Percentiles rank a stretch among this genome's conserved stretches.
These are phyloP conservation scores for Oncopodura yosiiana DNA, from an alignment of 1,140 invertebrate species.

Conservation along the genomic window DNA sequence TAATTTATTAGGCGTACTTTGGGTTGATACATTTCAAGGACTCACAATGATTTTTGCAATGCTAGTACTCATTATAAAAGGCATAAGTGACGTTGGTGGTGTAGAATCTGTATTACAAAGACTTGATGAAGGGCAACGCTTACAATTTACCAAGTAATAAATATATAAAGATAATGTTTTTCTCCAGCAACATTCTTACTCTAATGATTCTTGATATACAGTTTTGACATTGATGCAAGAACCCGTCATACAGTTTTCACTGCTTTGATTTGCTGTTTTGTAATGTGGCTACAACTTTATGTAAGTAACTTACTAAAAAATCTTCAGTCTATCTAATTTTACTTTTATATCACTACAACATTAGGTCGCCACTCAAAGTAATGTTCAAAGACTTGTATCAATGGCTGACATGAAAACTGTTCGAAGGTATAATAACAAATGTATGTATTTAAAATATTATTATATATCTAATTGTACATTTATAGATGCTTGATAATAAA, in stretches of 20 bases:
- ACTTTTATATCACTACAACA: not conserved
- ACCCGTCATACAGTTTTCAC: not conserved
- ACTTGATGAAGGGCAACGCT: constrained; percentile 38
- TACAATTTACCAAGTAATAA: constrained; percentile 43
- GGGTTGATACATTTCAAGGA: constrained; percentile 74
- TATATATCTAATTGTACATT: constrained; percentile 3
- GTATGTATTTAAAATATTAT: not conserved
- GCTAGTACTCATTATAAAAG: constrained; percentile 43
- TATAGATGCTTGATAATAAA: constrained; percentile 43
- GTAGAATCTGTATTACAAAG: constrained; percentile 40
- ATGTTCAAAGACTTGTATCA: no score
- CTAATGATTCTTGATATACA: not conserved
- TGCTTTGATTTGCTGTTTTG: not conserved
- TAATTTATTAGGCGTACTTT: constrained; percentile 51
- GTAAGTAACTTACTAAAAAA: not conserved
- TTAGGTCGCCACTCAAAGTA: not conserved
- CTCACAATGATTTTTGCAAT: constrained; percentile 54
- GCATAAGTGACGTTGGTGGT: constrained; percentile 43
- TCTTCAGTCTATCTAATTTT: no score
- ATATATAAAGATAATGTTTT: not conserved
- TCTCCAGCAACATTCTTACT: not conserved
- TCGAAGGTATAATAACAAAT: not conserved
- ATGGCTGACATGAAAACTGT: no score
- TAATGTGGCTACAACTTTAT: not conserved
- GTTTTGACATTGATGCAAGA: not conserved